Evolutionary conservation across 2,888 invertebrate species (phyloP).

Genomic region (Archips xylosteana): DNA sequence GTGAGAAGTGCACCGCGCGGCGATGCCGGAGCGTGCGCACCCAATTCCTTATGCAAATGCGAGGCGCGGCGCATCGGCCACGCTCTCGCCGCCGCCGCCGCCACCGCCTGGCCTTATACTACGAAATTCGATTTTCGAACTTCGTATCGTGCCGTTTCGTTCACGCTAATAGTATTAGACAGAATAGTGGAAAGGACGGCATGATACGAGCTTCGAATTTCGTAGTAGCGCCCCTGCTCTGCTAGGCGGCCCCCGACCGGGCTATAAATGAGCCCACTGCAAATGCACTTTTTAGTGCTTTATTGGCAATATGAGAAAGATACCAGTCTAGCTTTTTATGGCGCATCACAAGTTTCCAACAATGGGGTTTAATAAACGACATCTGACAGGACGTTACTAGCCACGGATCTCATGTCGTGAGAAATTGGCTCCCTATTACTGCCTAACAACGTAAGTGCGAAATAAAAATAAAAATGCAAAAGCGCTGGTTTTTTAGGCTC

Average conservation of each 20-base stretch:
- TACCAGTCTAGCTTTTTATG: constrained; percentile 69
- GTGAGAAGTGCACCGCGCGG: constrained; percentile 77
- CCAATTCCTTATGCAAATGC: constrained; percentile 83
- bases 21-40: constrained; percentile 76
- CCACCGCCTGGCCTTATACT: constrained; percentile 1
- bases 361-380: constrained; percentile 75
- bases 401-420: constrained; percentile 66
- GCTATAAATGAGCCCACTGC: constrained; percentile 58
- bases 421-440: constrained; percentile 72
- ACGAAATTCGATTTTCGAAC: no score
- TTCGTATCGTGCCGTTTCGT: no score
- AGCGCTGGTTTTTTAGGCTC: no score
- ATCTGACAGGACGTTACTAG: constrained; percentile 71
- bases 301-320: constrained; percentile 75
- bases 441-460: constrained; percentile 62
- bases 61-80: constrained; percentile 45
- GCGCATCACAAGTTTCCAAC: constrained; percentile 64
- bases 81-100: constrained; percentile 19
- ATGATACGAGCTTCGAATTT: no score
- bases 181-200: no score
- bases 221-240: not conserved
- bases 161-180: no score
- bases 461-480: constrained; percentile 69
- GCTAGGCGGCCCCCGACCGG: constrained; percentile 1
- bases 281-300: constrained; percentile 72